Conservation (phyloP, 2,113 vertebrate genomes). For the Uropsilus gracilis region DNA sequence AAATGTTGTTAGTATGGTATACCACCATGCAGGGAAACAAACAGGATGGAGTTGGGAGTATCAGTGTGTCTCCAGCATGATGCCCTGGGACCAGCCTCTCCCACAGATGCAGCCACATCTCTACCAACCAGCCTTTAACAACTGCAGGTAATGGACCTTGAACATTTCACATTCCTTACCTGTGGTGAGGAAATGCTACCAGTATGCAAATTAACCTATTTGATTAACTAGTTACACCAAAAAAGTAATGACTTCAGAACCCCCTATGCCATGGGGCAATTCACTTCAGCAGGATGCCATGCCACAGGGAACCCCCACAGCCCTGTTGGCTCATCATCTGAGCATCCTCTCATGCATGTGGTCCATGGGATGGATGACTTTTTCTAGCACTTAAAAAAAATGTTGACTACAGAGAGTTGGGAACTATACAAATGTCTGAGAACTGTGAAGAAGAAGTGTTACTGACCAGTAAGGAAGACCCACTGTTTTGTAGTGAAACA, state of each 20-base stretch:
- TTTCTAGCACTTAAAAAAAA: neutral
- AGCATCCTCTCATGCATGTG: neutral
- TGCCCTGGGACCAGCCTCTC: neutral
- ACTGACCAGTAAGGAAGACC: neutral
- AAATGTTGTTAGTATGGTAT: neutral
- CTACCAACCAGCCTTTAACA: neutral
- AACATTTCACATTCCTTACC: neutral
- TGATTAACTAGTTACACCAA: neutral
- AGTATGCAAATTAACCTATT: neutral
- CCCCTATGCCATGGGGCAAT: neutral
- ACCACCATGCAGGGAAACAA: neutral
- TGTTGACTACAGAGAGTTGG: neutral
- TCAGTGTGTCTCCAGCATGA: rapidly evolving
- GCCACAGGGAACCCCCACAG: neutral
- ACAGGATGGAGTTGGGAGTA: neutral
- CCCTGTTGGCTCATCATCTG: neutral
- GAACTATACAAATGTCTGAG: neutral
- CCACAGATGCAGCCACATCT: neutral
- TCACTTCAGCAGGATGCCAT: neutral
- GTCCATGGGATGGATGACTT: neutral
- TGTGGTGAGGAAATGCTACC: neutral
- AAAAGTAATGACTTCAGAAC: neutral
- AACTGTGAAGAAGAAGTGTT: neutral
- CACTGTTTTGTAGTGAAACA: neutral
- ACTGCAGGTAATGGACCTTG: neutral